These are phyloP conservation scores for Cyphomyrus discorhynchus DNA, from an alignment of 2,113 vertebrate species.

Conservation along the genomic window DNA sequence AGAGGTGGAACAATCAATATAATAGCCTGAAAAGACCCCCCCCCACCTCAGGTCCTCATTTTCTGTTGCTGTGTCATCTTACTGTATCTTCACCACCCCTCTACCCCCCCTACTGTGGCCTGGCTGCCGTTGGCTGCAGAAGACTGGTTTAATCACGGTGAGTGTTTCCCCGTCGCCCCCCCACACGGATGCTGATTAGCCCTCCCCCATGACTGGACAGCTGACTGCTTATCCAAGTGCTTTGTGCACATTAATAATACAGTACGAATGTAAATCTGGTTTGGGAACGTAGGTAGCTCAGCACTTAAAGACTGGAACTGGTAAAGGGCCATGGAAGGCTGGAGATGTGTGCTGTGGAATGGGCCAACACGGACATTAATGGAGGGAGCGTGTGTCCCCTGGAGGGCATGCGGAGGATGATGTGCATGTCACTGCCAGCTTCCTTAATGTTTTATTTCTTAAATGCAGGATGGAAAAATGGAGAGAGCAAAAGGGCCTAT, in stretches of 20 bases:
- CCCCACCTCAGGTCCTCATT: neutral
- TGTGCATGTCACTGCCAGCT: neutral
- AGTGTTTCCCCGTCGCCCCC: conserved; percentile 43
- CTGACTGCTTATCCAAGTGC: neutral
- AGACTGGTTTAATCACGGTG: conserved; percentile 94
- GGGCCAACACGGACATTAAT: neutral
- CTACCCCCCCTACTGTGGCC: neutral
- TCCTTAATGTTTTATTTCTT: conserved; percentile 36
- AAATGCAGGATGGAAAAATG: conserved; percentile 80
- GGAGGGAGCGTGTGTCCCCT: neutral
- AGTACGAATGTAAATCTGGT: neutral
- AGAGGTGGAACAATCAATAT: neutral
- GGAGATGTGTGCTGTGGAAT: neutral
- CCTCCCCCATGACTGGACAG: too few species aligned
- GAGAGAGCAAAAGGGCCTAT: conserved; percentile 77
- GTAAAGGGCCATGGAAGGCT: neutral
- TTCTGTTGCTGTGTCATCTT: conserved; percentile 20
- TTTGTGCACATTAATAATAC: neutral
- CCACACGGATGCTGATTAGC: too few species aligned
- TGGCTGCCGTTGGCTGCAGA: conserved; percentile 62
- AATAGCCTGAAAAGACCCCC: neutral
- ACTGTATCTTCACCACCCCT: conserved; percentile 24
- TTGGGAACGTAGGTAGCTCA: neutral
- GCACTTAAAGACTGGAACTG: neutral
- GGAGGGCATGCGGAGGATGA: neutral